Percentiles rank a stretch among this genome's conserved stretches.
phyloP scores from a whole-genome alignment of 2,888 invertebrate species.

The Drosophila pegasa region DNA sequence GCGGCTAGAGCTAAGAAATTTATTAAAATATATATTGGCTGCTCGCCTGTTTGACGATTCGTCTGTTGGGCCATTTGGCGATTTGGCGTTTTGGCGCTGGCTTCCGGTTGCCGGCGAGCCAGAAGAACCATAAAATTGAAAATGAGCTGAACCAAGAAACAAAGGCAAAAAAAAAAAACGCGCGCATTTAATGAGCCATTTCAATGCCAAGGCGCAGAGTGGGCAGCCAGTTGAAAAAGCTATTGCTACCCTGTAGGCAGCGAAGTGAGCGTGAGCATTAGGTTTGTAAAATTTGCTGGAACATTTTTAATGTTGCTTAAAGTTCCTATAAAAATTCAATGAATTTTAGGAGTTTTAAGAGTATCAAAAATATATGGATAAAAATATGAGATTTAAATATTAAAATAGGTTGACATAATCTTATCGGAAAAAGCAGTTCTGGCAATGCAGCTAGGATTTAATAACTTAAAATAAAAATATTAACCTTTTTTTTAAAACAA shows the following conservation, averaged over 20 bases:
- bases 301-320: too few species aligned
- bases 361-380: too few species aligned
- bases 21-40: conserved; percentile 56
- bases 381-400: too few species aligned
- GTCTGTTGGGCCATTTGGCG: not conserved
- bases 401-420: too few species aligned
- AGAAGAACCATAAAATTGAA: conserved; percentile 58
- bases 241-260: not conserved
- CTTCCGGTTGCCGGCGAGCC: conserved; percentile 43
- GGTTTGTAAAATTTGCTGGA: too few species aligned
- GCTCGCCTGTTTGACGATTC: not conserved
- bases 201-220: conserved; percentile 53
- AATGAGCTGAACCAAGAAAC: conserved; percentile 49
- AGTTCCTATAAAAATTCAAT: too few species aligned
- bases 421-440: too few species aligned
- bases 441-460: too few species aligned
- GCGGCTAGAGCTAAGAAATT: conserved; percentile 10
- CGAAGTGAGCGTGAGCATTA: too few species aligned
- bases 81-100: conserved; percentile 13
- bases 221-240: conserved; percentile 24
- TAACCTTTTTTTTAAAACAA: too few species aligned
- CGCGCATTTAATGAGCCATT: conserved; percentile 56
- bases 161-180: conserved; percentile 44
- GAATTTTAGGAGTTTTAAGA: too few species aligned
- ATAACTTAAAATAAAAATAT: too few species aligned